phyloP scores from a whole-genome alignment of 30 jellyfish, hydroid and myxozoan species.

The Aurelia aurita complex sp. Pacific region DNA sequence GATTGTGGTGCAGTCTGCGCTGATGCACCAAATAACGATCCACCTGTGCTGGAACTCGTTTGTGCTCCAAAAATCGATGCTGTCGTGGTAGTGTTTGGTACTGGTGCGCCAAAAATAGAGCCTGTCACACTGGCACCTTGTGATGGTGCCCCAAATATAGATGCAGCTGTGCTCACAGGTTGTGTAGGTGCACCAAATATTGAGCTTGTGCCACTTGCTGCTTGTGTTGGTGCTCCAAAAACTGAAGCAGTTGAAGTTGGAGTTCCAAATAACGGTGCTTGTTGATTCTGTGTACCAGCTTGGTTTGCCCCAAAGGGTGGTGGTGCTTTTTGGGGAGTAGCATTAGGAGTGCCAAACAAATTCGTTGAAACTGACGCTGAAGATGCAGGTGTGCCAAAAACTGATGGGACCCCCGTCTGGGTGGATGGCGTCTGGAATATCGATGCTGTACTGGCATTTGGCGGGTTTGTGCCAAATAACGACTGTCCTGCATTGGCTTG shows the following conservation, averaged over 20 bases:
- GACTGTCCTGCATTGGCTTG: neutral
- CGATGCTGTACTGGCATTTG: neutral
- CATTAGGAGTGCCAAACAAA: slow-evolving; percentile 34
- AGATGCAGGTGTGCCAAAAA: neutral
- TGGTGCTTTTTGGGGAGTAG: neutral
- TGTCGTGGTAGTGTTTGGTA: neutral
- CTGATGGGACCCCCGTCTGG: neutral
- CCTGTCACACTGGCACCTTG: slow-evolving; percentile 4
- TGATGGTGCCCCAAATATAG: slow-evolving; percentile 54
- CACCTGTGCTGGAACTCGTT: slow-evolving; percentile 22
- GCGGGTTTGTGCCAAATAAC: neutral
- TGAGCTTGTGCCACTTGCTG: neutral
- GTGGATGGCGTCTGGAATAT: slow-evolving; percentile 23
- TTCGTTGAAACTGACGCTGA: slow-evolving; percentile 18
- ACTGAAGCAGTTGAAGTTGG: slow-evolving; percentile 12
- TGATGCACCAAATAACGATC: slow-evolving; percentile 46
- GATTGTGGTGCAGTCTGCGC: slow-evolving; percentile 5
- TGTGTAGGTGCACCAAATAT: slow-evolving; percentile 16
- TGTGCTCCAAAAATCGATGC: slow-evolving; percentile 40
- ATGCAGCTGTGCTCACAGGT: slow-evolving; percentile 13
- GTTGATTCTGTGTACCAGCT: neutral
- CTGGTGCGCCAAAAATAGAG: slow-evolving; percentile 44
- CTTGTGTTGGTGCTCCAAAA: slow-evolving; percentile 33
- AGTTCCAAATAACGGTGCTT: slow-evolving; percentile 27
- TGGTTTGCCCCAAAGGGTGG: slow-evolving; percentile 22